Base-by-base conservation (phyloP, 2,888 invertebrate species). In the Platycheirus rosarum region DNA sequence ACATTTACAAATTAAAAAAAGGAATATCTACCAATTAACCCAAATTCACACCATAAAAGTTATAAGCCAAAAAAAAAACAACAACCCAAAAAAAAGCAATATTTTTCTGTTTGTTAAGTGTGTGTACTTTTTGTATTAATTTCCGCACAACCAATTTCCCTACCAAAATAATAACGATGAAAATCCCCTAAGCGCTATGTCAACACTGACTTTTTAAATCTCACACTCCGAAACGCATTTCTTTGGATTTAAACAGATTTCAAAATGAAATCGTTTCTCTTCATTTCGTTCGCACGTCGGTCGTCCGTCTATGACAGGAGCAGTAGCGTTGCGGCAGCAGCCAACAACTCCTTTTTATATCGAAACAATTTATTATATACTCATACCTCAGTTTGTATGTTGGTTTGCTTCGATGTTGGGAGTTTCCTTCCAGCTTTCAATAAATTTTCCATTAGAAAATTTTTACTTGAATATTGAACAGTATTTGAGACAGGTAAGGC, bases 341-440 rank as follows among this genome's bases (percentile, higher is more conserved):
- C 40, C 46, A 68, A 55, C 53, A 23, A 35, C 46, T 18, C 23
- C 55, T 79, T 70, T 80, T 76, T 76, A 80, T 71, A 80, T 75
- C 70, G 80, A 76, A 80, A 70, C 76, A 75, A 80, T 80, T 80
- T 80, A 75, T 80, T 65, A 80, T 76, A 76, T 70, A n/a, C n/a
- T n/a, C n/a, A n/a, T n/a, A 49, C 65, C 76, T 60, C 69, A 46
- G 76, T 46, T 46, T 60, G 60, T 70, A 80, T 69, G 74, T 51
- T 73, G 73, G 37, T 29, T 53, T 35, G 46, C 42, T 29, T 42
- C 60, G 53, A 53, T 69, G 75, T 70, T 70, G 60, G 42, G 57
- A 65, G 63, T 69, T 69, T 63, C 44, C 75, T 70, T 60, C 37
- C 63, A 75, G 75, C 60, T 70, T 80, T 70, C 80, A 80, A 76